Base-by-base conservation (phyloP, 2,113 vertebrate genomes). In the Poecilia latipinna region DNA sequence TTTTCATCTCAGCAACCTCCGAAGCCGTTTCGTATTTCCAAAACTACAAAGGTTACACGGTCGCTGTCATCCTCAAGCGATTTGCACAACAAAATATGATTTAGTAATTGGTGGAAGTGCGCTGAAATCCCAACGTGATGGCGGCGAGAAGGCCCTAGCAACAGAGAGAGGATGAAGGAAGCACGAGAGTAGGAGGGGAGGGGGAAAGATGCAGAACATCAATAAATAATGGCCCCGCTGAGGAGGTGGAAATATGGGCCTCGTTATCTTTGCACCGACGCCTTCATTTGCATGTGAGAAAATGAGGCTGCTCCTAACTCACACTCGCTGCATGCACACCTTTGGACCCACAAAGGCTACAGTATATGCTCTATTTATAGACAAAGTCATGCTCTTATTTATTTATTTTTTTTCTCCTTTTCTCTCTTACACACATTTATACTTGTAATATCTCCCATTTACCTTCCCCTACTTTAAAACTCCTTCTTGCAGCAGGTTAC, bases 211-310 rank as follows among this genome's bases (percentile, higher is more conserved):
- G 92, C 91, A 93, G 91, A 93, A 93, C 94, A 95, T 95, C 93
- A 95, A 95, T 95, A 95, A 95, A 93, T 95, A 94, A 95, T 95
- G 94, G 93, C 90, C 93, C 90, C 88, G 85, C 89, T 91, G 94
- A 95, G 90, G 92, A 93, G 93, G 92, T 94, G 92, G 90, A 94
- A 94, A 93, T 94, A 94, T 92, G 92, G 92, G 91, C 90, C 93
- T 95, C 93, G 92, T 94, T 94, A 94, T 94, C 91, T 88, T 89
- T 90, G 91, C 91, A 68, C 92, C 89, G 84, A 90, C 88, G 90
- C 93, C 93, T 86, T 93, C 93, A 93, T 95, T 94, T 94, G 93
- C 94, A 94, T 94, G 87, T 89, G 89, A 90, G 92, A 90, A 93
- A 93, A 93, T 86, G 84, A 89, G 91, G 89, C 90, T 91, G 85